Evolutionary conservation across 1,140 invertebrate genomes (phyloP).

Genomic region (Drosophila neocordata): DNA sequence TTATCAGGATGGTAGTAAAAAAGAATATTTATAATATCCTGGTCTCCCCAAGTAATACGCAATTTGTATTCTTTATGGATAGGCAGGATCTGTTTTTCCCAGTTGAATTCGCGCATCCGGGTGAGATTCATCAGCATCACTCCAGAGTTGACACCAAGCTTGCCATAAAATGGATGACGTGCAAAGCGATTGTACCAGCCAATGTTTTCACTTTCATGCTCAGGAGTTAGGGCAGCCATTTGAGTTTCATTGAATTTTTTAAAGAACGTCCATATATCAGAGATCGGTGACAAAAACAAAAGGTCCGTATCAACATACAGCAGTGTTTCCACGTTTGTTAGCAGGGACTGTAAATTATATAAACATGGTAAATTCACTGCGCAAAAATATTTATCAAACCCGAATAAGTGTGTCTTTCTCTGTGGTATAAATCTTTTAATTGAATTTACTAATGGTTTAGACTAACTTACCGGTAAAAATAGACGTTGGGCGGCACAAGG

Average conservation of each 20-base stretch:
- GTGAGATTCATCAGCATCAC: constrained; percentile 99
- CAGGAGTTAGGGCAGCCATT: constrained; percentile 93
- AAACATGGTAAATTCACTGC: background rate
- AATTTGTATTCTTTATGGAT: constrained; percentile 93
- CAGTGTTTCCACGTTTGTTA: constrained; percentile 88
- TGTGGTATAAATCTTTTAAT: background rate
- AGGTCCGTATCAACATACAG: constrained; percentile 98
- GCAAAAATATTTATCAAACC: too few species aligned
- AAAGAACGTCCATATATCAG: constrained; percentile 93
- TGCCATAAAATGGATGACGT: constrained; percentile 96
- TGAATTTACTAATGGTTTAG: background rate
- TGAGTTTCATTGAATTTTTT: constrained; percentile 92
- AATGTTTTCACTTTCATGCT: constrained; percentile 94
- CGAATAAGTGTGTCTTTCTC: too few species aligned
- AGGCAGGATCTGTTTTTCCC: constrained; percentile 92
- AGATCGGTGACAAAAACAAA: constrained; percentile 92
- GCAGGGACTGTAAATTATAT: constrained; percentile 43
- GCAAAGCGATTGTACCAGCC: constrained; percentile 99
- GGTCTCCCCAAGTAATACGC: constrained; percentile 98
- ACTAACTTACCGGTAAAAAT: constrained; percentile 93
- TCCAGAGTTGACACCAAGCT: constrained; percentile 96
- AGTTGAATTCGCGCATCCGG: constrained; percentile 92
- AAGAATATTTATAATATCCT: constrained; percentile 98
- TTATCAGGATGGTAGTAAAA: constrained; percentile 95
- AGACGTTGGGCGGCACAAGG: constrained; percentile 95